Base-by-base conservation (phyloP, 2,797 vertebrate genomes). In the Cyclopterus lumpus region DNA sequence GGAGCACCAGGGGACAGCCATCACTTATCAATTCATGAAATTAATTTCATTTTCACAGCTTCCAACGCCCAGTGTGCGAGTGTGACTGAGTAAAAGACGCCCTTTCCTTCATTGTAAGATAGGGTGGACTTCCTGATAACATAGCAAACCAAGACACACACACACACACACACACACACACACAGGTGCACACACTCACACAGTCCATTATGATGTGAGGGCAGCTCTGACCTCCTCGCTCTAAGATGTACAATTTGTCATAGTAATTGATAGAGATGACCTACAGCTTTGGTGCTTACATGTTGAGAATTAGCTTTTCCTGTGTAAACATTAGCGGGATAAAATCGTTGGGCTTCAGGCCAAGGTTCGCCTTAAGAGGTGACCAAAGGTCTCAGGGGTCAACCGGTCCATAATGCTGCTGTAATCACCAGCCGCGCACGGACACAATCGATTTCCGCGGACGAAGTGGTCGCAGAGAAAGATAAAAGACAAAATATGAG, bases 1-100 rank as follows among this genome's bases (percentile, higher is more conserved):
- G 40, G 38, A 40, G 38, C 90, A 81, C 75, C 78, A 6, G 71
- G 83, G 81, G 67, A 88, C 63, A 58, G 75, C 69, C 78, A 20
- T 76, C 80, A 87, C 86, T 86, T 92, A 90, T 91, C 87, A 90
- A 90, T 90, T 89, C 89, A 77, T 83, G 83, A 92, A 89, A 85
- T 91, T 81, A 73, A 90, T 91, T 89, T 86, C 57, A 83, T 87
- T 86, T 86, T 88, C 79, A 79, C 32, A 5, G 67, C 54, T 72
- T 82, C 74, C 69, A 73, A 79, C 79, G 75, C 87, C 9, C 83
- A 81, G 80, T 49, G 3, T 71, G 81, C 48, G 22, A 44, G 86
- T 79, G 82, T 85, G 86, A 82, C 76, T 0, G 83, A 79, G 67
- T 68, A 18, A 86, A 83, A 71, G 63, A 75, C 14, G 48, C 57